Evolutionary conservation across 2,888 invertebrate species (phyloP).

Genomic region (Chloromyia formosa): DNA sequence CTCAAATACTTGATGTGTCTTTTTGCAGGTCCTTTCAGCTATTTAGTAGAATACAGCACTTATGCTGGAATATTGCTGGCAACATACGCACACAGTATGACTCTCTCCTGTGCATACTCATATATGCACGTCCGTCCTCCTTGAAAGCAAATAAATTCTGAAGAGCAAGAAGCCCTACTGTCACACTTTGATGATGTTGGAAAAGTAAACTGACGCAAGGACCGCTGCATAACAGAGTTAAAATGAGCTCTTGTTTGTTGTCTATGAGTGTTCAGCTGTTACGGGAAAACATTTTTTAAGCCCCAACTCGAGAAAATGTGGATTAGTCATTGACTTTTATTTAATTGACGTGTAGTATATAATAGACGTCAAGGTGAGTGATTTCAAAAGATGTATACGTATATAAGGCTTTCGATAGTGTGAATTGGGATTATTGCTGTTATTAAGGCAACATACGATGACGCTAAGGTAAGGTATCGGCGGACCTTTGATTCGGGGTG

Average conservation of each 20-base stretch:
- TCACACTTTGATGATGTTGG: background rate
- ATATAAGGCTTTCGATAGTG: too few species aligned
- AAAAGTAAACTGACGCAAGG: background rate
- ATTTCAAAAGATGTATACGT: too few species aligned
- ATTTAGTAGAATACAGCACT: background rate
- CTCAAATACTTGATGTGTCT: conserved; percentile 39
- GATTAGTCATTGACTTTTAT: conserved; percentile 1
- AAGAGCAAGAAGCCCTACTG: background rate
- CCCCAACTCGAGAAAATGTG: background rate
- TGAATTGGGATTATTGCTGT: too few species aligned
- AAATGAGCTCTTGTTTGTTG: conserved; percentile 4
- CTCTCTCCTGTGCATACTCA: too few species aligned
- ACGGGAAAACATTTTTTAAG: background rate
- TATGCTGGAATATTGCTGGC: too few species aligned
- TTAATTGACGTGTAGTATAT: too few species aligned
- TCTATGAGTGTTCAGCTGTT: background rate
- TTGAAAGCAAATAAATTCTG: background rate
- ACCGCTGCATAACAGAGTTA: background rate
- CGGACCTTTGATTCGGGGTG: too few species aligned
- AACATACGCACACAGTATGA: too few species aligned
- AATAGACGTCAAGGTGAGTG: too few species aligned
- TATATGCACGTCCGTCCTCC: too few species aligned
- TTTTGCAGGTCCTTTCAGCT: conserved; percentile 32
- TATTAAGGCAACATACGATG: too few species aligned
- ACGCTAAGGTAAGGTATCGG: too few species aligned